These are phyloP conservation scores for Platypus cylindrus DNA, from an alignment of 2,888 invertebrate genomes.

Conservation along the genomic window DNA sequence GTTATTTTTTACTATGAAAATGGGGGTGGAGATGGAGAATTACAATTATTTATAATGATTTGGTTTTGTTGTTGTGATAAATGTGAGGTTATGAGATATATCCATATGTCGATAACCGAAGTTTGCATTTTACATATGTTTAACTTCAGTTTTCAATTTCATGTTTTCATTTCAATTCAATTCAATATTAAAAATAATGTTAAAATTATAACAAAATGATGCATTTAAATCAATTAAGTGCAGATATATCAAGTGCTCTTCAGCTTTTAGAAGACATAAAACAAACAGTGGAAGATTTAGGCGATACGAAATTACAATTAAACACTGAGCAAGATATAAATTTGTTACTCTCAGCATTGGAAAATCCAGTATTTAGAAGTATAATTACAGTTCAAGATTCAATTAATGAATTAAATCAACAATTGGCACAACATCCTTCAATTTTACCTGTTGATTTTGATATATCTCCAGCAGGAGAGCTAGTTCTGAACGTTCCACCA, in stretches of 20 bases:
- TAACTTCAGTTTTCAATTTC: no score
- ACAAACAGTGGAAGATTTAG: constrained; percentile 69
- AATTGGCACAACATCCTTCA: constrained; percentile 81
- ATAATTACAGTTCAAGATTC: constrained; percentile 88
- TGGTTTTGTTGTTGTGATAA: no score
- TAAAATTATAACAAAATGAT: constrained; percentile 27
- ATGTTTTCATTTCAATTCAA: no score
- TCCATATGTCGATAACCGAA: no score
- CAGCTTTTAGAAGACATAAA: constrained; percentile 83
- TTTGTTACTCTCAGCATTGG: constrained; percentile 67
- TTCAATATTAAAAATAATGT: no score
- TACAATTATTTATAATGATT: no score
- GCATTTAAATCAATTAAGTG: constrained; percentile 43
- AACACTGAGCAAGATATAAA: constrained; percentile 67
- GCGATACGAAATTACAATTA: constrained; percentile 67
- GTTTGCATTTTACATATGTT: no score
- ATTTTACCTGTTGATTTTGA: constrained; percentile 89
- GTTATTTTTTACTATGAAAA: no score
- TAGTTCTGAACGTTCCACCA: constrained; percentile 52
- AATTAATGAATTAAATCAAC: constrained; percentile 71
- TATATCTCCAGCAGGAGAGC: constrained; percentile 62
- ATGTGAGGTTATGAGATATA: no score
- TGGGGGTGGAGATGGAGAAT: no score
- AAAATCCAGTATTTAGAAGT: constrained; percentile 83
- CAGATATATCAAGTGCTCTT: constrained; percentile 79